A percentile compares a stretch with the other conserved stretches of the same genome.
Conservation (phyloP, 2,797 vertebrate species). For the Pangasius larnaudii region DNA sequence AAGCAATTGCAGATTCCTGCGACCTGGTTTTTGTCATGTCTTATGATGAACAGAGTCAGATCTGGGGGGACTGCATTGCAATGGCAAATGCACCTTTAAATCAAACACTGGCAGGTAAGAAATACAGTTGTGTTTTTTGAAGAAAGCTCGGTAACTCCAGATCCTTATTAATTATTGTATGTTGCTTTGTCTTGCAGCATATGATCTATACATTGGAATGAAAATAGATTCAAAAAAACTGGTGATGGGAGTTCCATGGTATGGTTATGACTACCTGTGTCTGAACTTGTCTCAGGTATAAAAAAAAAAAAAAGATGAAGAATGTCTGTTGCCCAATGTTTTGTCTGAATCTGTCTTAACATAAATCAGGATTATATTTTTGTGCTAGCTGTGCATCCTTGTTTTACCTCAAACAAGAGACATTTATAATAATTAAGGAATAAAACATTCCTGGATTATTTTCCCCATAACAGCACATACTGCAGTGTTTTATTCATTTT, state of each 20-base stretch:
- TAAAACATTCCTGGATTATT: neutral
- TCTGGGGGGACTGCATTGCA: slow-evolving; percentile 86
- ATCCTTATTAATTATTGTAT: neutral
- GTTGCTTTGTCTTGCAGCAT: slow-evolving; percentile 76
- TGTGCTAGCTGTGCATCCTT: neutral
- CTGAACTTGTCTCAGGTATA: slow-evolving; percentile 81
- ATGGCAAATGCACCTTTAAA: slow-evolving; percentile 88
- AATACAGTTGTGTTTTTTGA: neutral
- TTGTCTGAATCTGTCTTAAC: neutral
- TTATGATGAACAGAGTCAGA: slow-evolving; percentile 93
- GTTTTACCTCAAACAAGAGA: neutral
- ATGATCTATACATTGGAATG: slow-evolving; percentile 83
- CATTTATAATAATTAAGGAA: neutral
- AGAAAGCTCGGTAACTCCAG: neutral
- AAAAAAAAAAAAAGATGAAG: slow-evolving; percentile 57
- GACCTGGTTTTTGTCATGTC: slow-evolving; percentile 98
- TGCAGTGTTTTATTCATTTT: neutral
- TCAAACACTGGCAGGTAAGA: slow-evolving; percentile 86
- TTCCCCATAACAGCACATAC: neutral
- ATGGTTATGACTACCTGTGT: slow-evolving; percentile 94
- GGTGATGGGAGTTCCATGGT: slow-evolving; percentile 97
- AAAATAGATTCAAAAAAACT: slow-evolving; percentile 86
- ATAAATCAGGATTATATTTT: neutral
- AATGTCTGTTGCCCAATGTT: neutral
- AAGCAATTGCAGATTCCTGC: slow-evolving; percentile 85